Base-by-base conservation (phyloP, 2,797 vertebrate genomes). In the Tiaroga cobitis region DNA sequence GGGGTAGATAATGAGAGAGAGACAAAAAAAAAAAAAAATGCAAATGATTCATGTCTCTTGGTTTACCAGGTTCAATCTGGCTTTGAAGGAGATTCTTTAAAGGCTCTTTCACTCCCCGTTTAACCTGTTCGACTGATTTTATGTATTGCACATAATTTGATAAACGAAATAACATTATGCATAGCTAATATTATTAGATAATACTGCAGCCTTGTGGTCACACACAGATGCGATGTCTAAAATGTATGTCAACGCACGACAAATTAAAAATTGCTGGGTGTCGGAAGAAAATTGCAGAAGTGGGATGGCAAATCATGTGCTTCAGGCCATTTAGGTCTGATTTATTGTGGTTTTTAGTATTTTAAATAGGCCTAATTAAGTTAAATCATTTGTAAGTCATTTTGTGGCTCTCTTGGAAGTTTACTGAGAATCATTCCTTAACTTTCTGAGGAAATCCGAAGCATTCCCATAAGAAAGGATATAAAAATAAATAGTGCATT, bases 91-190 rank as follows among this genome's bases (percentile, higher is more conserved):
- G 46, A 51, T 65, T 75, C 18, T 77, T n/a, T 10, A 69, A 46
- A 61, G 1, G 41, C 41, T 82, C 39, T 34, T 21, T 75, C 11
- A n/a, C 19, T 46, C 13, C 18, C 13, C 4, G 74, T 43, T 84
- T 13, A 61, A 77, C 82, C 73, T 56, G 81, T 74, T 82, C 7
- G 26, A 49, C 69, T 59, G 19, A 34, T 67, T 80, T 67, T 46
- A 80, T 34, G n/a, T 65, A 65, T 34, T 80, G 59, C 19, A 49
- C 8, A 11, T 37, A 0, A 41, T 68, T 67, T 68, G 34, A 41
- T 54, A 37, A 49, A 74, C 34, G 19, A 61, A 73, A 73, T 16
- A 41, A 32, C 8, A 43, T 18, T 10, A 46, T 32, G 26, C 70
- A 26, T 80, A 37, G 74, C 26, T 65, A 29, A 41, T 69, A n/a